phyloP scores from a whole-genome alignment of 2,888 invertebrate genomes.

The Drosophila formosana region DNA sequence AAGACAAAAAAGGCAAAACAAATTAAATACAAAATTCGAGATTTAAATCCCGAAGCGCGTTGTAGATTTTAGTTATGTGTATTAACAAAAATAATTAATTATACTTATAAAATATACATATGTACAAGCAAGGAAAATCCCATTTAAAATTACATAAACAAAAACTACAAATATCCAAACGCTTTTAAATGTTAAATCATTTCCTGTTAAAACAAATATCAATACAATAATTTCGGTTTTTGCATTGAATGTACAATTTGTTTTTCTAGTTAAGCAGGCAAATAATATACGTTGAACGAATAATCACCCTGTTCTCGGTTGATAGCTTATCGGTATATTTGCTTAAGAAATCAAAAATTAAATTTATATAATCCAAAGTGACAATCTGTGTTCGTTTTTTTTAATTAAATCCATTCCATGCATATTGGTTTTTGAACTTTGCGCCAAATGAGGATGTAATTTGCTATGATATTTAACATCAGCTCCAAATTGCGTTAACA shows the following conservation, averaged over 20 bases:
- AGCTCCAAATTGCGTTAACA: background rate
- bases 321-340: slow-evolving; percentile 43
- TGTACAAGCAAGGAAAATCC: slow-evolving; percentile 38
- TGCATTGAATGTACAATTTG: slow-evolving; percentile 59
- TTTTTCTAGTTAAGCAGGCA: slow-evolving; percentile 60
- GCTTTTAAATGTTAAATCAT: slow-evolving; percentile 75
- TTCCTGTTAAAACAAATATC: slow-evolving; percentile 60
- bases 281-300: slow-evolving; percentile 55
- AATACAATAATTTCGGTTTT: slow-evolving; percentile 52
- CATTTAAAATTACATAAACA: slow-evolving; percentile 51
- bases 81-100: slow-evolving; percentile 51
- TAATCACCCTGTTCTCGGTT: slow-evolving; percentile 34
- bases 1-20: slow-evolving; percentile 37
- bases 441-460: background rate
- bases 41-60: slow-evolving; percentile 46
- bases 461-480: background rate
- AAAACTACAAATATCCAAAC: slow-evolving; percentile 52
- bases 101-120: slow-evolving; percentile 52
- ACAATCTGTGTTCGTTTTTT: slow-evolving; percentile 4
- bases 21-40: slow-evolving; percentile 40
- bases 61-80: slow-evolving; percentile 60
- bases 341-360: slow-evolving; percentile 38
- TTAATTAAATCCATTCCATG: background rate
- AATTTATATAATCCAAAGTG: slow-evolving; percentile 29
- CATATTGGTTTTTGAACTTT: background rate